Evolutionary conservation across 2,797 vertebrate species (phyloP), one percentile per base, ranked within the genome.

Genomic region (Spinibarbus caldwelli): DNA sequence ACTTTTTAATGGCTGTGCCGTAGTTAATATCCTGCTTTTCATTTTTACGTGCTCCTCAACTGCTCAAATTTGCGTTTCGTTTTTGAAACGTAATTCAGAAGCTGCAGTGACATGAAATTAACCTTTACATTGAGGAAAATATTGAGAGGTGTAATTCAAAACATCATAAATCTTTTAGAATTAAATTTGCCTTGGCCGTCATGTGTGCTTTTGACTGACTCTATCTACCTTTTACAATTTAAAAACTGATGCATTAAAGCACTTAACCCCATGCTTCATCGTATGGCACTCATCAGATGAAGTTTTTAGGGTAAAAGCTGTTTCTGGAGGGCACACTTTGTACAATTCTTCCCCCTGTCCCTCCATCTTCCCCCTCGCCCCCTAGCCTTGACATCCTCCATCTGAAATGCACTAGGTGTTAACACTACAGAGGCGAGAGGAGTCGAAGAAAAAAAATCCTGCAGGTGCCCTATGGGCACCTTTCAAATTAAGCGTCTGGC

Each of bases 401-500:
- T 92, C 91, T 91, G 91, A 93, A 93, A 94, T 92, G 90, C 94
- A 91, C 93, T 92, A 89, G 94, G 94, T 94, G 94, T 95, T 96
- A 95, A 94, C 94, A 95, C 95, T 94, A 94, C 94, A 95, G 95
- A 94, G 93, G 93, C 91, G 86, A 91, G 91, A 93, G 90, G 90
- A 94, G 92, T 86, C 85, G 88, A 91, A 89, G 76, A 41, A 93
- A 93, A 88, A 86, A 84, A 83, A 93, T 95, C 94, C 94, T 94
- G 93, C 93, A 96, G 95, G 93, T 96, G 93, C 94, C 94, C 94
- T 94, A 92, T 95, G 94, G 95, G 94, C 94, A 93, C 95, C 94
- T 95, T 93, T 95, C 92, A 95, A 95, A 96, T 95, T 95, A 95
- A 96, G 95, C 90, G 93, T 95, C 95, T 95, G 94, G 94, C 95